Evolutionary conservation across 2,888 invertebrate genomes (phyloP).

Genomic region (Aphidoletes aphidimyza): DNA sequence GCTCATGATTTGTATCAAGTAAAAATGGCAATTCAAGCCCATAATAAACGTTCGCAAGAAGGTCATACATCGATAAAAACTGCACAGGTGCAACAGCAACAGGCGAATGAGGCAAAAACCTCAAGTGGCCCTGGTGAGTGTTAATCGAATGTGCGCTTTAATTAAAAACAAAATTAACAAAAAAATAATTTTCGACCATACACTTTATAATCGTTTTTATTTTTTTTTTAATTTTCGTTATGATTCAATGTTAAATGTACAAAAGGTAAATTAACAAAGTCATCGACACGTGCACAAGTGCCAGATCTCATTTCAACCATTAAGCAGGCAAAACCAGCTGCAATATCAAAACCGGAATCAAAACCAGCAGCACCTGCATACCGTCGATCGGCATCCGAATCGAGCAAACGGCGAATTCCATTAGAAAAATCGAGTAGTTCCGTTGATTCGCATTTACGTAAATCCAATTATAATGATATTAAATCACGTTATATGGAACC

Average conservation of each 20-base stretch:
- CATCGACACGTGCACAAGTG: conserved; percentile 64
- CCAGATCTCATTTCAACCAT: conserved; percentile 59
- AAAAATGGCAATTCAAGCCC: conserved; percentile 66
- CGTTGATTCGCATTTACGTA: background rate
- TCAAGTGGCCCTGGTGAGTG: background rate
- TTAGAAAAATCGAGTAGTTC: background rate
- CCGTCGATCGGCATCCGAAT: conserved; percentile 65
- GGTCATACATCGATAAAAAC: conserved; percentile 63
- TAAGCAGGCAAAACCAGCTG: conserved; percentile 53
- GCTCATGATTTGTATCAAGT: conserved; percentile 67
- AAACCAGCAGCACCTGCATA: conserved; percentile 59
- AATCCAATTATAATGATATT: conserved; percentile 60
- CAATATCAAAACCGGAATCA: conserved; percentile 59
- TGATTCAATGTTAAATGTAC: too few relatives aligned
- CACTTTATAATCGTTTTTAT: background rate
- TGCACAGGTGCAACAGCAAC: conserved; percentile 59
- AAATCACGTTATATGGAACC: conserved; percentile 76
- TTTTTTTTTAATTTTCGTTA: background rate
- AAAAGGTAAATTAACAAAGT: conserved; percentile 62
- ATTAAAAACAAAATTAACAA: background rate
- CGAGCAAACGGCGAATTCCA: background rate
- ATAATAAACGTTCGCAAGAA: conserved; percentile 64
- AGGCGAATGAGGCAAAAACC: background rate
- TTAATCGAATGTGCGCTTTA: background rate
- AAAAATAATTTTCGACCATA: background rate